Conservation (phyloP, 35 echinoderm and acorn worm genomes). For the Apostichopus japonicus region DNA sequence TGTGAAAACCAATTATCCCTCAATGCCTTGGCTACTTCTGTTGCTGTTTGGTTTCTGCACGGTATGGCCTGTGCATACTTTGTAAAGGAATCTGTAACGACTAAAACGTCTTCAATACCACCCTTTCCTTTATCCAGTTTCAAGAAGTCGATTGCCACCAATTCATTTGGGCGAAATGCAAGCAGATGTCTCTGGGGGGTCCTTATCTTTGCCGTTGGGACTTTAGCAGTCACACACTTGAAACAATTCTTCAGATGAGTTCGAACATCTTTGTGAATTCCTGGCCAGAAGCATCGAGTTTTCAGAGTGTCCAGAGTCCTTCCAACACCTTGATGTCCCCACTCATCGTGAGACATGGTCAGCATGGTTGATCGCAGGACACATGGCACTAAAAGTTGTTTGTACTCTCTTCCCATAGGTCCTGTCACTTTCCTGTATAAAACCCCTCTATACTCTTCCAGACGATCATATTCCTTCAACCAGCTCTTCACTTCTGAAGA, state of each 20-base stretch:
- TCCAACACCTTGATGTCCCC: too few relatives aligned
- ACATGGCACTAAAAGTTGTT: neutral
- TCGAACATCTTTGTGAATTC: conserved; percentile 46
- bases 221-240: conserved; percentile 49
- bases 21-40: conserved; percentile 36
- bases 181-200: conserved; percentile 42
- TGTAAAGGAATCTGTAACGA: conserved; percentile 63
- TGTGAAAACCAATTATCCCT: conserved; percentile 57
- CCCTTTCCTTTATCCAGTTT: conserved; percentile 55
- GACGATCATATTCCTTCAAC: conserved; percentile 5
- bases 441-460: conserved; percentile 11
- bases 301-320: conserved; percentile 6
- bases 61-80: conserved; percentile 52
- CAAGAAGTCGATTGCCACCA: conserved; percentile 61
- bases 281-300: conserved; percentile 61
- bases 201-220: conserved; percentile 24
- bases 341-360: neutral
- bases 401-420: neutral
- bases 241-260: conserved; percentile 48
- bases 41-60: conserved; percentile 48
- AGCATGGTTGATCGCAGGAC: neutral
- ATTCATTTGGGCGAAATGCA: conserved; percentile 62
- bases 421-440: neutral
- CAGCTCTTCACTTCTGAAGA: conserved; percentile 38
- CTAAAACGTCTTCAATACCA: conserved; percentile 52